A percentile compares a stretch with the other conserved stretches of the same genome.
Conservation (phyloP, 2,888 invertebrate species). For the Atethmia centrago region DNA sequence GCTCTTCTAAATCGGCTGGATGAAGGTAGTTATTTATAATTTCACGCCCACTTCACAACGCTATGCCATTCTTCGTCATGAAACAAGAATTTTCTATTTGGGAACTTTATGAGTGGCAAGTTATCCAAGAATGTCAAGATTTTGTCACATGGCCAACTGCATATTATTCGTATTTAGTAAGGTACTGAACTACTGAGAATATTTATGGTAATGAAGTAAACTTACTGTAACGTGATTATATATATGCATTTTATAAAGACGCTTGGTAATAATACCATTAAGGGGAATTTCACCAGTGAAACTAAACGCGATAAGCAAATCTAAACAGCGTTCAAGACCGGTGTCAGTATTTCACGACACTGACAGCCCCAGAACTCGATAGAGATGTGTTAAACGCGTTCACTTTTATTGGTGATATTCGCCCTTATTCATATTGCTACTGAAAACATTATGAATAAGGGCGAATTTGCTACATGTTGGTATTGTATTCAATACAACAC, state of each 20-base stretch:
- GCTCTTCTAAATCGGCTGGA: constrained; percentile 78
- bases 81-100: constrained; percentile 83
- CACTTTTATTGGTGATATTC: too few species aligned
- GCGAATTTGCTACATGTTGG: neutral
- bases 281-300: neutral
- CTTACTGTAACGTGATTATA: neutral
- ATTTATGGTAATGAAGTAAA: constrained; percentile 30
- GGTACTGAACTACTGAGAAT: constrained; percentile 17
- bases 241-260: neutral
- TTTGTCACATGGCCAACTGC: constrained; percentile 69
- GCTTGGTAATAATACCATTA: neutral
- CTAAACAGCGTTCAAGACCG: too few species aligned
- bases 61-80: constrained; percentile 77
- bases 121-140: constrained; percentile 66
- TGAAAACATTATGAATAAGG: neutral
- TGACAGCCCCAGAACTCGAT: too few species aligned
- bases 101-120: constrained; percentile 73
- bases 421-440: too few species aligned
- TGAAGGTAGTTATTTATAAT: constrained; percentile 87
- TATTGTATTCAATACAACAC: constrained; percentile 10
- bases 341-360: too few species aligned
- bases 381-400: too few species aligned
- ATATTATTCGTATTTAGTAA: constrained; percentile 48
- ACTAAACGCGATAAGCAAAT: too few species aligned
- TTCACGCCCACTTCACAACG: constrained; percentile 79